Evolutionary conservation across 1,140 invertebrate genomes (phyloP).

Genomic region (Helicoverpa zea): DNA sequence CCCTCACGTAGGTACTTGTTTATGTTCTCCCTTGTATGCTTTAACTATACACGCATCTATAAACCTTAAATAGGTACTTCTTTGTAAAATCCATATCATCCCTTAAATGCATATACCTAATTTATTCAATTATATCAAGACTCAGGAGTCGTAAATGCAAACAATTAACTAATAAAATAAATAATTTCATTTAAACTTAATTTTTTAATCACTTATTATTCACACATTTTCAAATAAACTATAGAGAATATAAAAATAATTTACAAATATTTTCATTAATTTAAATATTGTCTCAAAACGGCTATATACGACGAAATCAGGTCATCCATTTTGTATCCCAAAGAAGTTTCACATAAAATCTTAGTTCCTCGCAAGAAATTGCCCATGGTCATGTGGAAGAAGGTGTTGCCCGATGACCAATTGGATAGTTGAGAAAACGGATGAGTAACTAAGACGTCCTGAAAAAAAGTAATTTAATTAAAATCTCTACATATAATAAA

Average conservation of each 20-base stretch:
- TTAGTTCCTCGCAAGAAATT: conserved; percentile 95
- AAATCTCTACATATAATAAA: not conserved
- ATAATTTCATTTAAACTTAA: too few relatives aligned
- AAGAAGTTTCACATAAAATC: conserved; percentile 96
- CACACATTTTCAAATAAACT: too few relatives aligned
- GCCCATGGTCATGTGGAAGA: conserved; percentile 98
- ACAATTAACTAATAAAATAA: too few relatives aligned
- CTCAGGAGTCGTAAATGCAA: too few relatives aligned
- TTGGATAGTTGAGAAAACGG: conserved; percentile 96
- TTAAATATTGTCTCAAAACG: conserved; percentile 80
- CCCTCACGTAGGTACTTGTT: too few relatives aligned
- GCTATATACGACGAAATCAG: conserved; percentile 96
- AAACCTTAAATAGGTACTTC: too few relatives aligned
- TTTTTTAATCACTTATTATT: too few relatives aligned
- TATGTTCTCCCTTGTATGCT: too few relatives aligned
- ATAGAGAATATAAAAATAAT: not conserved
- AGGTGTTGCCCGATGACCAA: conserved; percentile 97
- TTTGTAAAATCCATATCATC: too few relatives aligned
- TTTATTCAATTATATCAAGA: too few relatives aligned
- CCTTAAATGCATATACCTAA: too few relatives aligned
- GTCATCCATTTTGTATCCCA: conserved; percentile 99
- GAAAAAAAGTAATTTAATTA: conserved; percentile 65
- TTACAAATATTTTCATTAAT: conserved; percentile 49
- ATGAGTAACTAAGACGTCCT: conserved; percentile 94
- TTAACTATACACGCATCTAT: too few relatives aligned